A percentile compares a stretch with the other conserved stretches of the same genome.
These are phyloP conservation scores for Macrotis lagotis DNA, from an alignment of 2,113 vertebrate species.

Conservation along the genomic window DNA sequence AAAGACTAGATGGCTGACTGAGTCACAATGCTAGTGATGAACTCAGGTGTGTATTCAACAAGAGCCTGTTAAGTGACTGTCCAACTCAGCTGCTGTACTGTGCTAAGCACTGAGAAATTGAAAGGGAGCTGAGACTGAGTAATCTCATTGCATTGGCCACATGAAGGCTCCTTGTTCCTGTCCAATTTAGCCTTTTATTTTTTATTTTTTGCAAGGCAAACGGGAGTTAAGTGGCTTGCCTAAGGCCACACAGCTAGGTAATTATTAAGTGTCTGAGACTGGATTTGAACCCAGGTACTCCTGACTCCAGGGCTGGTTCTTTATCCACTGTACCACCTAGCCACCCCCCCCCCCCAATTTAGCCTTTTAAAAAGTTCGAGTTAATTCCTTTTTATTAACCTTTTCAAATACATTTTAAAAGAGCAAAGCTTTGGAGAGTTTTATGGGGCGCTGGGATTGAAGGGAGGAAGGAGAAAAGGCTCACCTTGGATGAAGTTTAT, in stretches of 20 bases:
- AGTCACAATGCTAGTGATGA: not conserved
- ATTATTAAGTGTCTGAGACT: too few relatives aligned
- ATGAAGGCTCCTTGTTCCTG: constrained; percentile 19
- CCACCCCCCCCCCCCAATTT: too few relatives aligned
- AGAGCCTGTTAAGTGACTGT: too few relatives aligned
- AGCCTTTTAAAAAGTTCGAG: too few relatives aligned
- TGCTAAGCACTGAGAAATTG: not conserved
- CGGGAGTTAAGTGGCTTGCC: too few relatives aligned
- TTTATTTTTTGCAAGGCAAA: not conserved
- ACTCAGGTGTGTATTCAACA: not conserved
- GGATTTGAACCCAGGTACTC: too few relatives aligned
- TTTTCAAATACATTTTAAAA: not conserved
- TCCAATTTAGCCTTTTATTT: constrained; percentile 30
- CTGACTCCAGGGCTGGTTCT: too few relatives aligned
- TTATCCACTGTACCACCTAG: too few relatives aligned
- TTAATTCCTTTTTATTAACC: too few relatives aligned
- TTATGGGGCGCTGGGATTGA: not conserved
- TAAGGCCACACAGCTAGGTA: too few relatives aligned
- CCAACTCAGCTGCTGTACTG: too few relatives aligned
- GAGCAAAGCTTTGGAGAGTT: not conserved
- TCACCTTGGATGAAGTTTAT: constrained; percentile 82
- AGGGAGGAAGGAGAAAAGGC: not conserved
- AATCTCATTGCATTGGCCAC: not conserved
- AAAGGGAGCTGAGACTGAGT: not conserved
- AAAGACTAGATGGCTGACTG: not conserved